phyloP scores from a whole-genome alignment of 53 echinoderm and acorn worm species.

The Arbacia lixula region DNA sequence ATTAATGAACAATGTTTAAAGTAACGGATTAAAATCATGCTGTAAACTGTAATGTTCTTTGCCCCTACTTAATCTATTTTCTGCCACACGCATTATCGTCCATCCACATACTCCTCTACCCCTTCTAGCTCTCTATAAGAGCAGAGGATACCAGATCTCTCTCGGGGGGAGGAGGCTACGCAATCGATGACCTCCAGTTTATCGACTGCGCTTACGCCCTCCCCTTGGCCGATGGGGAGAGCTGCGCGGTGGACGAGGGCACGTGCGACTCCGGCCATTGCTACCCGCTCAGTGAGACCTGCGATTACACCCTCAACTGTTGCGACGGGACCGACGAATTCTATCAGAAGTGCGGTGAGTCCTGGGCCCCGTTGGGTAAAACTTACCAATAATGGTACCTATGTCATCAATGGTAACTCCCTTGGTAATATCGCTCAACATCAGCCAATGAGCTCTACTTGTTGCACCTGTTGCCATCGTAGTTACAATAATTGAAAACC shows the following conservation, averaged over 20 bases:
- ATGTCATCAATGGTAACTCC: no score
- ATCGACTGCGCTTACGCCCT: conserved; percentile 70
- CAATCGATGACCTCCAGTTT: conserved; percentile 78
- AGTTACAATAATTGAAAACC: no score
- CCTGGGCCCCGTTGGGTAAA: no score
- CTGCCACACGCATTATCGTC: no score
- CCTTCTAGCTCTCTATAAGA: conserved; percentile 66
- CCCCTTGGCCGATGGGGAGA: conserved; percentile 18
- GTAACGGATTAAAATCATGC: no score
- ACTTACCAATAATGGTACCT: no score
- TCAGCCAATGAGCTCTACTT: no score
- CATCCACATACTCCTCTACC: neutral
- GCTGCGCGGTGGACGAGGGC: conserved; percentile 60
- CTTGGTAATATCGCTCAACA: no score
- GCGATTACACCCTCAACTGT: conserved; percentile 76
- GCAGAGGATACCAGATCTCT: conserved; percentile 61
- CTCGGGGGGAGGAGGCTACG: conserved; percentile 64
- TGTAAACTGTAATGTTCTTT: no score
- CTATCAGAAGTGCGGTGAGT: neutral
- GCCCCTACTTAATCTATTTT: no score
- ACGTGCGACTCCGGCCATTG: conserved; percentile 73
- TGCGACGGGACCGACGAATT: conserved; percentile 75
- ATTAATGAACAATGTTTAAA: no score
- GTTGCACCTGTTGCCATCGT: no score
- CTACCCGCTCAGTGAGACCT: conserved; percentile 49